Conservation (phyloP, 2,888 invertebrate genomes). For the Trachelus troglodyta region DNA sequence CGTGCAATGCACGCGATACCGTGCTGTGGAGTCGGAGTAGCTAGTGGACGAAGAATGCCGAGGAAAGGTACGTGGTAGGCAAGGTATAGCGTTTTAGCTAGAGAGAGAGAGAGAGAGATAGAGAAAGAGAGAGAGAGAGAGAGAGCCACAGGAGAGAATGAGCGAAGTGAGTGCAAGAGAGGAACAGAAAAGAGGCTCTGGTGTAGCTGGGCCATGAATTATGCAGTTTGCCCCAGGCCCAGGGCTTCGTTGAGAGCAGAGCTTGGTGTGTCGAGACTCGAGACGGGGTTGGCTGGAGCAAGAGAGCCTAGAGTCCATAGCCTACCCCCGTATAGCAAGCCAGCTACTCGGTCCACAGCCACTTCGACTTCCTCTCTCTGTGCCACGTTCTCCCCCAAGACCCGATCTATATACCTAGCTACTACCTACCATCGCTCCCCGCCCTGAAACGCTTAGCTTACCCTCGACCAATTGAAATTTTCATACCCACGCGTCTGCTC, state of each 20-base stretch:
- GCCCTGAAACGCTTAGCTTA: background rate
- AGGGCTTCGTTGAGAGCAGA: constrained; percentile 34
- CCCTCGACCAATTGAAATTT: constrained; percentile 55
- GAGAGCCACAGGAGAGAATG: constrained; percentile 22
- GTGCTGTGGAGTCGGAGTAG: constrained; percentile 29
- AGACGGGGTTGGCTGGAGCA: constrained; percentile 1
- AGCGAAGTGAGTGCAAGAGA: constrained; percentile 23
- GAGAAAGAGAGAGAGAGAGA: constrained; percentile 28
- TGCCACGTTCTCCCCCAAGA: constrained; percentile 1
- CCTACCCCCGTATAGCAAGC: constrained; percentile 12
- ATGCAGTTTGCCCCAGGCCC: constrained; percentile 62
- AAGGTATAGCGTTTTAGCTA: constrained; percentile 16
- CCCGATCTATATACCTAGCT: background rate
- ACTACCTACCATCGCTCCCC: background rate
- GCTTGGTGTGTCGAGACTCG: background rate
- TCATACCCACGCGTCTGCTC: constrained; percentile 53
- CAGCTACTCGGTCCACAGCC: constrained; percentile 34
- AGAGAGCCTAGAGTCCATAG: constrained; percentile 14
- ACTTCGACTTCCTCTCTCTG: constrained; percentile 34
- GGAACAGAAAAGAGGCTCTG: constrained; percentile 28
- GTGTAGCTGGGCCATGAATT: constrained; percentile 61
- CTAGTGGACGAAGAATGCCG: constrained; percentile 21
- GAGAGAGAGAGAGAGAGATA: constrained; percentile 29
- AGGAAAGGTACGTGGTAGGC: background rate
- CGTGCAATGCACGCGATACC: constrained; percentile 49